Conservation (phyloP, 2,113 vertebrate species). For the Choloepus hoffmanni region DNA sequence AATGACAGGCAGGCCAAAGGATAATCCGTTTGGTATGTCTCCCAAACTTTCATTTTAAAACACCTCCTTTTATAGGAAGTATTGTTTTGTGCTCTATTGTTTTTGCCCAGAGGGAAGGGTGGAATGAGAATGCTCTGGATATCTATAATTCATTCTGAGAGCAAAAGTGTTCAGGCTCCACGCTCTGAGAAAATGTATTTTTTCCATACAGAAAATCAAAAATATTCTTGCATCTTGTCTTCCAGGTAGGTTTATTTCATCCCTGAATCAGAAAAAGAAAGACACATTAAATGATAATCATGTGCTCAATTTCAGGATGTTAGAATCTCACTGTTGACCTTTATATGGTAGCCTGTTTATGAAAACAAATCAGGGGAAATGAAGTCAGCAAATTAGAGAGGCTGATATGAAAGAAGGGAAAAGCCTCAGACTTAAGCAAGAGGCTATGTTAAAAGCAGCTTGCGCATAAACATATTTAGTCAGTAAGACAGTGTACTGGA, state of each 20-base stretch:
- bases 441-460: constrained; percentile 47
- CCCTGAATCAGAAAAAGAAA: constrained; percentile 25
- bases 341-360: constrained; percentile 53
- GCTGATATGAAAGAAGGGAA: background rate
- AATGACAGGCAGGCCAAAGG: background rate
- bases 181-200: constrained; percentile 41
- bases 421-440: constrained; percentile 36
- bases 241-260: constrained; percentile 53
- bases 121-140: background rate
- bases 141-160: constrained; percentile 41
- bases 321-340: constrained; percentile 57
- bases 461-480: constrained; percentile 67
- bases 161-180: constrained; percentile 26
- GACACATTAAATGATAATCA: constrained; percentile 62
- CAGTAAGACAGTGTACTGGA: constrained; percentile 66
- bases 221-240: constrained; percentile 34
- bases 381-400: constrained; percentile 56
- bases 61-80: background rate
- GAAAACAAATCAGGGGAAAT: constrained; percentile 65
- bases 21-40: background rate
- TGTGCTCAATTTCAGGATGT: constrained; percentile 50
- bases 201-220: constrained; percentile 22
- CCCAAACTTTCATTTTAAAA: background rate
- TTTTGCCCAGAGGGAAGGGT: background rate
- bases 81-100: background rate